Evolutionary conservation across 2,888 invertebrate species (phyloP).

Genomic region (Eucera pruinosa): DNA sequence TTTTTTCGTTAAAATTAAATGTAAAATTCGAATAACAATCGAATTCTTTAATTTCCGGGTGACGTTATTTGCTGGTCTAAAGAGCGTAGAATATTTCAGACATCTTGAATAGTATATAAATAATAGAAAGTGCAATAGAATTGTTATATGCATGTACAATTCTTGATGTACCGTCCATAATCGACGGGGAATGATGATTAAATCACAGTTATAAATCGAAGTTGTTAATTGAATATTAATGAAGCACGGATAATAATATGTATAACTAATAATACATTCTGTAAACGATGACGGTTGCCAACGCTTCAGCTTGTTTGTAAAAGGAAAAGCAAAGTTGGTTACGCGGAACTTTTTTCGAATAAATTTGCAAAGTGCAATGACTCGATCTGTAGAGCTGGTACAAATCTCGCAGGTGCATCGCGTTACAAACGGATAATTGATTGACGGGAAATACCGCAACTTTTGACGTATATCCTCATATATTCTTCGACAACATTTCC

Average conservation of each 20-base stretch:
- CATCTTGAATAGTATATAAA: too few relatives aligned
- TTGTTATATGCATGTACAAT: not conserved
- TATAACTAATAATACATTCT: conserved; percentile 4
- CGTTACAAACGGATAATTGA: not conserved
- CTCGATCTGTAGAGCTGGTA: not conserved
- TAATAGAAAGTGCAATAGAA: not conserved
- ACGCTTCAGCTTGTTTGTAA: not conserved
- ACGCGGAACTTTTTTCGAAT: conserved; percentile 4
- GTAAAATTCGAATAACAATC: too few relatives aligned
- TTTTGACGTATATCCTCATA: not conserved
- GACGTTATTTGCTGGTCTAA: too few relatives aligned
- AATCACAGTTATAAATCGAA: conserved; percentile 19
- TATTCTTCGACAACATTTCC: conserved; percentile 5
- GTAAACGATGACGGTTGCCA: not conserved
- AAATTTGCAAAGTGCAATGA: conserved; percentile 9
- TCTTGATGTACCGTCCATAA: not conserved
- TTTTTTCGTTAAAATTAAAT: too few relatives aligned
- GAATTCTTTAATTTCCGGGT: too few relatives aligned
- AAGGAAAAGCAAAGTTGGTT: not conserved
- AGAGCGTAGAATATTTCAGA: too few relatives aligned
- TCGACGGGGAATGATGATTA: not conserved
- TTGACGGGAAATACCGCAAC: conserved; percentile 19
- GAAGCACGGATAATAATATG: not conserved
- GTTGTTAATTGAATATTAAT: conserved; percentile 21
- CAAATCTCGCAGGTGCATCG: conserved; percentile 1